Evolutionary conservation across 2,888 invertebrate species (phyloP), one percentile per base, ranked within the genome.

Genomic region (Stramonita haemastoma): DNA sequence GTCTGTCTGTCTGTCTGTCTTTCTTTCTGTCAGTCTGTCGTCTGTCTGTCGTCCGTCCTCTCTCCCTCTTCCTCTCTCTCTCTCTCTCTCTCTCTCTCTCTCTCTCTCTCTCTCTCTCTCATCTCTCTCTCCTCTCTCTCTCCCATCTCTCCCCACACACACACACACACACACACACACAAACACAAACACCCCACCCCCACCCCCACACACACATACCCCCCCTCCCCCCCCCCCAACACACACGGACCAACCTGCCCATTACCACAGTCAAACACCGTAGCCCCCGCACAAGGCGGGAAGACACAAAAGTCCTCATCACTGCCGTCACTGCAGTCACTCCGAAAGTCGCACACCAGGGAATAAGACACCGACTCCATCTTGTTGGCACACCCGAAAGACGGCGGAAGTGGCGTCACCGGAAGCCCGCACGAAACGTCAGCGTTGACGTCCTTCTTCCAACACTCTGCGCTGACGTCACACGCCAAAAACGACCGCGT

Each of bases 251-350:
- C 60, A 60, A 79, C 79, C 79, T 79, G 79, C 32, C 32, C 32
- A 34, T 79, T 79, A 26, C 84, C 84, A 26, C 84, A 84, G 56
- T 56, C 46, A 84, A 46, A 56, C 84, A n/a, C 29, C 60, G 22
- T 60, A 46, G n/a, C 32, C 1, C 19, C 79, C n/a, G 0, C 11
- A 79, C 79, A 79, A 19, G 79, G 79, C 13, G 19, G 19, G 34
- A 34, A 79, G 6, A 34, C 19, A 15, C 79, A 79, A 19, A 79
- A 79, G 32, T 79, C 32, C 19, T 79, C 79, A 79, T 79, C 79
- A 34, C 79, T 79, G 6, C 34, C 79, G 19, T 79, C 79, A 34
- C 79, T 34, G 34, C 79, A 79, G 34, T 79, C 79, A 2, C 34
- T 5, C 32, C 32, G 32, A 32, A 17, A 34, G 79, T 79, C 79